Base-by-base conservation (phyloP, 92 coral and sea anemone genomes). In the Palythoa grandiflora region DNA sequence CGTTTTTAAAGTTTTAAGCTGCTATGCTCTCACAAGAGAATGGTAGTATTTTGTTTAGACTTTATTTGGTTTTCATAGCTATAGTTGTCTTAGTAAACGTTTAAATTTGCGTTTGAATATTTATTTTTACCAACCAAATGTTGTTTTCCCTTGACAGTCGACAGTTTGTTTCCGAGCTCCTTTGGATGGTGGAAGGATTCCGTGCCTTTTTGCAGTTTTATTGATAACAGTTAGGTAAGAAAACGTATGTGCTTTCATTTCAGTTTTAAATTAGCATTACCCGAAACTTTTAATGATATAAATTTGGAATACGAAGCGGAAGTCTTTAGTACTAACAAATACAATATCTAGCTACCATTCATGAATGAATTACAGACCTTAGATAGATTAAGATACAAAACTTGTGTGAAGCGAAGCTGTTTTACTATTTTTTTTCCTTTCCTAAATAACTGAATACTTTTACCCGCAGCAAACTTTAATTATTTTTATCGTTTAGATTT, bases 141-240 rank as follows among this genome's bases (percentile, higher is more conserved):
- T 17, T 13, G n/a, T 21, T 5, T 20, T 80, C 21, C 13, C 44
- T 39, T 28, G 57, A 60, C 36, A 59, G 73, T 38, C 8, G 38
- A 0, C 28, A 28, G 28, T 28, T 28, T 28, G 28, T 28, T 6
- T 8, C 38, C 10, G 39, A 80, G 72, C 38, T 13, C 20, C 14
- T 21, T 40, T 16, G 13, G 44, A 20, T 51, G 47, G 54, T 9
- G 6, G 53, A 9, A 7, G 0, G 21, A 5, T 66, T 36, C 61
- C 39, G 60, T 40, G 44, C 5, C 50, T 44, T 3, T 44, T 44
- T 44, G 7, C 57, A 40, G 8, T 60, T 47, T 60, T 39, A 37
- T 36, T 81, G 86, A 66, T 81, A 44, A 66, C 86, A 44, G 47
- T 40, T 48, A 81, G 63, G 75, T 81, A 40, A 81, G 13, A 79